phyloP scores from a whole-genome alignment of 1,140 invertebrate genomes.

The Chlorops oryzae region DNA sequence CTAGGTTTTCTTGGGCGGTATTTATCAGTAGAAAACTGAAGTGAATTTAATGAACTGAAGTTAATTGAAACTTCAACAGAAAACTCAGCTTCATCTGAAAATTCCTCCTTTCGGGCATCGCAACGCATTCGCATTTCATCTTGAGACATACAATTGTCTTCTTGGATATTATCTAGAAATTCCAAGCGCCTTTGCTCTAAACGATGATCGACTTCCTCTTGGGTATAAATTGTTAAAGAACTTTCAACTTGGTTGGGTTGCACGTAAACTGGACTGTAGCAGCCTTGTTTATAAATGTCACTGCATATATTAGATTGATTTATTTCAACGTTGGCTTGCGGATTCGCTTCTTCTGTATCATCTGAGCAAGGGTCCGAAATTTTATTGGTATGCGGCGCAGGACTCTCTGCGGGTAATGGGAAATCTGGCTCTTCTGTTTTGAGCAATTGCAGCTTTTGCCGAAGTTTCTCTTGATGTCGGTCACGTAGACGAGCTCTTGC shows the following conservation, averaged over 20 bases:
- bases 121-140: slow-evolving; percentile 61
- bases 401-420: slow-evolving; percentile 29
- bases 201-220: slow-evolving; percentile 54
- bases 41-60: no score
- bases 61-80: slow-evolving; percentile 84
- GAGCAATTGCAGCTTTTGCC: slow-evolving; percentile 80
- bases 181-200: neutral
- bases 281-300: slow-evolving; percentile 68
- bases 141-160: slow-evolving; percentile 52
- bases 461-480: slow-evolving; percentile 86
- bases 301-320: slow-evolving; percentile 50
- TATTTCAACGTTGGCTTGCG: slow-evolving; percentile 16
- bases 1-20: slow-evolving; percentile 94
- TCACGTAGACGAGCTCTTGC: slow-evolving; percentile 86
- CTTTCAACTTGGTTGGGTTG: slow-evolving; percentile 67
- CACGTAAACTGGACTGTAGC: slow-evolving; percentile 79
- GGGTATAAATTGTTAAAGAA: slow-evolving; percentile 71
- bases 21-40: slow-evolving; percentile 96
- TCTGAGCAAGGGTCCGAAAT: neutral
- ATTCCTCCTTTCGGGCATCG: slow-evolving; percentile 86
- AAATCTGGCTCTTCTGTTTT: slow-evolving; percentile 65
- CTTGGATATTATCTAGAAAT: slow-evolving; percentile 69
- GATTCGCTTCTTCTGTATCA: slow-evolving; percentile 3
- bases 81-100: slow-evolving; percentile 83
- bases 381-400: slow-evolving; percentile 28